A percentile compares a stretch with the other conserved stretches of the same genome.
Conservation (phyloP, 2,888 invertebrate species). For the Tolmerus cingulatus region DNA sequence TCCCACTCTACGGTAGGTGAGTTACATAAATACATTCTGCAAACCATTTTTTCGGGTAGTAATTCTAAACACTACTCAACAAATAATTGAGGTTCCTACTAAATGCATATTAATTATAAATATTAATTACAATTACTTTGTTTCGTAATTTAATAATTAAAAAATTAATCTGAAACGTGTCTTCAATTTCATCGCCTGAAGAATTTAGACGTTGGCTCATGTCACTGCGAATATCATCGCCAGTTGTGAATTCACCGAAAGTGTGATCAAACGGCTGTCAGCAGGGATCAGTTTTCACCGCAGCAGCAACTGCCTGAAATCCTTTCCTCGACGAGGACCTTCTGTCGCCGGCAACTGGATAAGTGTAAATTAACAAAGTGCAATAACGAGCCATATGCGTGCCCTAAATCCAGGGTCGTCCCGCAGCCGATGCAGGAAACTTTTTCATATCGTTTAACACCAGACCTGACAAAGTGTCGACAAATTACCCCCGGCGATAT, state of each 20-base stretch:
- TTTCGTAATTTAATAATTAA: too few relatives aligned
- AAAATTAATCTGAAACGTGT: background rate
- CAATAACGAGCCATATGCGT: conserved; percentile 20
- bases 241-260: conserved; percentile 33
- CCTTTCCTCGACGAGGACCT: background rate
- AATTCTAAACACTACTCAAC: too few relatives aligned
- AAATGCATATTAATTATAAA: too few relatives aligned
- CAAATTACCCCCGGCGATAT: conserved; percentile 40
- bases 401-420: background rate
- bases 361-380: conserved; percentile 24
- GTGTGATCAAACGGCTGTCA: conserved; percentile 32
- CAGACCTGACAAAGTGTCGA: conserved; percentile 42
- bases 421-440: background rate
- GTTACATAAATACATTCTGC: too few relatives aligned
- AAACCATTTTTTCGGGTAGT: too few relatives aligned
- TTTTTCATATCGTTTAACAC: conserved; percentile 41
- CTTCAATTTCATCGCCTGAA: background rate
- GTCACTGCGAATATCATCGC: background rate
- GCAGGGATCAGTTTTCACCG: conserved; percentile 19
- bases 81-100: too few relatives aligned
- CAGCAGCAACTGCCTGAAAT: background rate
- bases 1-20: too few relatives aligned
- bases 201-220: background rate
- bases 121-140: too few relatives aligned
- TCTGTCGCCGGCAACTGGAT: background rate